Evolutionary conservation across 2,888 invertebrate species (phyloP).

Genomic region (Agrotis puta): DNA sequence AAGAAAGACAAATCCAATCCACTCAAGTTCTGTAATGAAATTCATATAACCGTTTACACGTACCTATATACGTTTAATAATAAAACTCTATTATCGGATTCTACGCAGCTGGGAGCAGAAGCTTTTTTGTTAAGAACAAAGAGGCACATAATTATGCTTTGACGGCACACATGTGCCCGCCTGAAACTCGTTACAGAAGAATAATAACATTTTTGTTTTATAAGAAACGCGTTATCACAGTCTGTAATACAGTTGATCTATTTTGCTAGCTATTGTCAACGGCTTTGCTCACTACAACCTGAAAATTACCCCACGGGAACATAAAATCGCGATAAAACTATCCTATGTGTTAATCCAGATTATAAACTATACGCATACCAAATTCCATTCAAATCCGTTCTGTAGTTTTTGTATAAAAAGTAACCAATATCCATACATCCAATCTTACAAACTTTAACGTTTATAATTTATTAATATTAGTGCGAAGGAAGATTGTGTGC

Average conservation of each 20-base stretch:
- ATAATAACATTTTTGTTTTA: slow-evolving; percentile 7
- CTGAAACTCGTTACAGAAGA: slow-evolving; percentile 22
- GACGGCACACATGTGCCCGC: slow-evolving; percentile 6
- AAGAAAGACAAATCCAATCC: slow-evolving; percentile 45
- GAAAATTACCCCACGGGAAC: no score
- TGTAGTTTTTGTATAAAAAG: no score
- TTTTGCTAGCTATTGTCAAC: neutral
- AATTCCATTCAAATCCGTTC: no score
- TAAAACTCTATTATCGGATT: slow-evolving; percentile 50
- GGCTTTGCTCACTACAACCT: no score
- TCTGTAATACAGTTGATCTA: neutral
- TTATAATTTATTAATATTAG: no score
- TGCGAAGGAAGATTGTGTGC: no score
- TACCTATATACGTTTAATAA: slow-evolving; percentile 29
- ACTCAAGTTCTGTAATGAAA: slow-evolving; percentile 39
- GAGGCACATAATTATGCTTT: slow-evolving; percentile 31
- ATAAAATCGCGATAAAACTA: no score
- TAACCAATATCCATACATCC: no score
- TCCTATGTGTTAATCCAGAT: no score
- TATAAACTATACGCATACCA: no score
- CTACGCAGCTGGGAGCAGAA: slow-evolving; percentile 33
- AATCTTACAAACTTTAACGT: no score
- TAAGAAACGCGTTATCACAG: neutral
- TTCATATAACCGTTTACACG: slow-evolving; percentile 37
- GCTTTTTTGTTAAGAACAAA: slow-evolving; percentile 43